Evolutionary conservation across 2,888 invertebrate genomes (phyloP).

Genomic region (Timandra comae): DNA sequence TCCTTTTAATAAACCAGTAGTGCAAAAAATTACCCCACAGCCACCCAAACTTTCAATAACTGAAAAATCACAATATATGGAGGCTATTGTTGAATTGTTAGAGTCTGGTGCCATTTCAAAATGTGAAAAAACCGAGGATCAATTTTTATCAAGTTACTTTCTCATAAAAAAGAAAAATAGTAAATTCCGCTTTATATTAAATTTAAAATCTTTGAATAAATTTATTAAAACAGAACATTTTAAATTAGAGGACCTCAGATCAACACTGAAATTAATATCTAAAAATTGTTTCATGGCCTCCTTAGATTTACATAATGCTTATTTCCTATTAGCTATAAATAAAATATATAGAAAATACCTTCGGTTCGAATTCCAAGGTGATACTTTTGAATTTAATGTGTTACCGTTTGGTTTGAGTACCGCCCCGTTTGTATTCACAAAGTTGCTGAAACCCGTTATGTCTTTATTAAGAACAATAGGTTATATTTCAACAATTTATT

Average conservation of each 20-base stretch:
- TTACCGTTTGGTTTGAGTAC: no score
- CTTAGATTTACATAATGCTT: slow-evolving; percentile 3
- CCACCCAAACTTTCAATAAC: not conserved
- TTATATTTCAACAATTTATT: not conserved
- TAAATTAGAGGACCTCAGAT: slow-evolving; percentile 6
- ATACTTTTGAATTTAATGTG: slow-evolving; percentile 5
- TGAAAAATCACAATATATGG: not conserved
- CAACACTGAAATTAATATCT: slow-evolving; percentile 2
- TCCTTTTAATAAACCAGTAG: not conserved
- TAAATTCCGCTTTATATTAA: slow-evolving; percentile 3
- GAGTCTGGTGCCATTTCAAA: not conserved
- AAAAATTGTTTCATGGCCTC: slow-evolving; percentile 4
- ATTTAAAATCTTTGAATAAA: slow-evolving; percentile 4
- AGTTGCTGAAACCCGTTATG: slow-evolving; percentile 1
- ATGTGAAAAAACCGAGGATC: not conserved
- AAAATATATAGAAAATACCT: not conserved
- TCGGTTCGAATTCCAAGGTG: slow-evolving; percentile 3
- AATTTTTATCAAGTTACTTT: not conserved
- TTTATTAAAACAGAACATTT: slow-evolving; percentile 1
- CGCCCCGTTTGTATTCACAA: no score
- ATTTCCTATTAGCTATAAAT: not conserved
- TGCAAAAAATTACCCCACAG: not conserved
- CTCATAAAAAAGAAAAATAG: not conserved
- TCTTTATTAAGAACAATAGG: not conserved
- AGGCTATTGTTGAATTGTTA: not conserved